Percentiles rank a stretch among this genome's conserved stretches.
phyloP scores from a whole-genome alignment of 2,888 invertebrate species.

The Volucella zonaria region DNA sequence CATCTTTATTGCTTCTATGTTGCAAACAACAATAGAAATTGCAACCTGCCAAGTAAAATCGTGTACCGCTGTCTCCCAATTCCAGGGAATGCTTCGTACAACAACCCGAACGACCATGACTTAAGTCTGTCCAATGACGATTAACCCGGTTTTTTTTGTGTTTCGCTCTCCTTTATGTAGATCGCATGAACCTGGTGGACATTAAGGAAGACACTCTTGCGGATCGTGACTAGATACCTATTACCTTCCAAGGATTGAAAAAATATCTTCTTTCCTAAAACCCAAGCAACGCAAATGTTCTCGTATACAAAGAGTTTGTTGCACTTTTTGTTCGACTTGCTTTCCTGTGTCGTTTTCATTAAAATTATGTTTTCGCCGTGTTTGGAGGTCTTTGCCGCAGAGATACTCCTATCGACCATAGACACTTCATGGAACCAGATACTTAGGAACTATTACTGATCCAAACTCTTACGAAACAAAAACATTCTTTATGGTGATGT shows the following conservation, averaged over 20 bases:
- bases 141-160: conserved; percentile 45
- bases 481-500: conserved; percentile 23
- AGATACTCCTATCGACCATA: conserved; percentile 38
- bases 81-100: conserved; percentile 1
- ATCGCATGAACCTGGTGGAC: conserved; percentile 38
- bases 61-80: conserved; percentile 18
- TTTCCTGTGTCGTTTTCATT: conserved; percentile 59
- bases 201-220: conserved; percentile 38
- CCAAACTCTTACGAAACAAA: conserved; percentile 10
- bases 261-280: conserved; percentile 15
- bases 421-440: background rate
- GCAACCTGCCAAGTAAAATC: conserved; percentile 49
- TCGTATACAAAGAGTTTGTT: conserved; percentile 3
- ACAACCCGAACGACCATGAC: conserved; percentile 13
- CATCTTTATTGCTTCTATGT: conserved; percentile 51
- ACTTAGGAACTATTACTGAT: too few relatives aligned
- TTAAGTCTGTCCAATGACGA: conserved; percentile 38
- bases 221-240: conserved; percentile 46
- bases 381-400: conserved; percentile 42
- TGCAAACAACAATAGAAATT: conserved; percentile 56
- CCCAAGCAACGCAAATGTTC: conserved; percentile 11
- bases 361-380: conserved; percentile 58
- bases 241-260: conserved; percentile 2
- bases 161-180: conserved; percentile 45
- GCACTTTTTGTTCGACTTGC: conserved; percentile 12